Evolutionary conservation across 2,888 invertebrate species (phyloP).

Genomic region (Caenorhabditis auriculariae): DNA sequence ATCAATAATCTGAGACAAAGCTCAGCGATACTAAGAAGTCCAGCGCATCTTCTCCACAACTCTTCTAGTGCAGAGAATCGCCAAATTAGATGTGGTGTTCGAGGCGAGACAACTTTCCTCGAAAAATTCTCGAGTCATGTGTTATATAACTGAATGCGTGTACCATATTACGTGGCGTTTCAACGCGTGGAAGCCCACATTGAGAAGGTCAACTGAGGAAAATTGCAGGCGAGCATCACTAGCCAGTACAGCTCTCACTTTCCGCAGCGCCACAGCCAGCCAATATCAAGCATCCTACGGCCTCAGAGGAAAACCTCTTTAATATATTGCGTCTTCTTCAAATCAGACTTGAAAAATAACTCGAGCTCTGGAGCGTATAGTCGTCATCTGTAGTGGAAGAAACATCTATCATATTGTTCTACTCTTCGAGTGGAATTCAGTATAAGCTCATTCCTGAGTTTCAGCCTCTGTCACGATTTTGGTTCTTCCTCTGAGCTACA

Average conservation of each 20-base stretch:
- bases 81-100: constrained; percentile 29
- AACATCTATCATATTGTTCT: too few relatives aligned
- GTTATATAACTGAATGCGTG: neutral
- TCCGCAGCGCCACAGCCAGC: constrained; percentile 23
- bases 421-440: too few relatives aligned
- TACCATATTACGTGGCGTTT: constrained; percentile 29
- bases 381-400: too few relatives aligned
- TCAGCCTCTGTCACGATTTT: too few relatives aligned
- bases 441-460: too few relatives aligned
- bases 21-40: neutral
- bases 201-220: constrained; percentile 36
- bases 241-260: constrained; percentile 38
- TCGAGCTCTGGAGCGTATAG: too few relatives aligned
- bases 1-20: neutral
- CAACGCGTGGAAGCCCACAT: constrained; percentile 36
- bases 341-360: too few relatives aligned
- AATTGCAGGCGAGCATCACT: constrained; percentile 41
- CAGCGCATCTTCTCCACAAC: constrained; percentile 3
- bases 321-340: too few relatives aligned
- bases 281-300: constrained; percentile 32
- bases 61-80: constrained; percentile 32
- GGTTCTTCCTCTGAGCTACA: too few relatives aligned
- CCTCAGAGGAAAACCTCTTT: too few relatives aligned
- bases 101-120: constrained; percentile 18
- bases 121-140: neutral